A percentile compares a stretch with the other conserved stretches of the same genome.
Evolutionary conservation across 2,113 vertebrate genomes (phyloP).

Genomic region (Misgurnus anguillicaudatus): DNA sequence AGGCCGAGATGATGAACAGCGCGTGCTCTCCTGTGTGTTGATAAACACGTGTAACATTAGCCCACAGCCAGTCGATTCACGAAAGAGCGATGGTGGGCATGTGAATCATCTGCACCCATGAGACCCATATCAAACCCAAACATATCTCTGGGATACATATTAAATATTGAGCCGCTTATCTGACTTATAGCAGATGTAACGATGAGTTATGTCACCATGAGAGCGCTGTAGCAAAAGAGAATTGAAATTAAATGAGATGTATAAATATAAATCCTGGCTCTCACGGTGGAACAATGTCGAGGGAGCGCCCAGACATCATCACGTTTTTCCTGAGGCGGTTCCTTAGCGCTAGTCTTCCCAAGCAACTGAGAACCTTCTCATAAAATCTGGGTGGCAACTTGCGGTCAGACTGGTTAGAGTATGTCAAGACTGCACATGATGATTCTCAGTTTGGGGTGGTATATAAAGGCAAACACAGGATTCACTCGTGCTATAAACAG

Average conservation of each 20-base stretch:
- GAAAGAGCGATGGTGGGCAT: not conserved
- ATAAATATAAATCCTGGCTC: conserved; percentile 32
- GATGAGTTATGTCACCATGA: conserved; percentile 30
- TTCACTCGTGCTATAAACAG: no score
- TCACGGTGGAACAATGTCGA: not conserved
- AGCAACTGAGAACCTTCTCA: not conserved
- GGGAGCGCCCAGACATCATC: not conserved
- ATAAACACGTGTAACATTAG: not conserved
- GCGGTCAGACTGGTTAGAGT: no score
- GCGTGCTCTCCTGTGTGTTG: not conserved
- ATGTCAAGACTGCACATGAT: no score
- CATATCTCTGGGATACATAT: conserved; percentile 26
- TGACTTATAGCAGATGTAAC: conserved; percentile 21
- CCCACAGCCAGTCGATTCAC: not conserved
- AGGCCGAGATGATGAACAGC: conserved; percentile 47
- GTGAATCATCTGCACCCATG: not conserved
- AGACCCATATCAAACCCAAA: conserved; percentile 19
- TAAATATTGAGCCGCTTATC: conserved; percentile 35
- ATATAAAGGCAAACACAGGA: no score
- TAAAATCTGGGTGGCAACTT: not conserved
- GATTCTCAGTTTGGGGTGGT: no score
- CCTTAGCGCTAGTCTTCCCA: not conserved
- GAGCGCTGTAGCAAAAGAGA: conserved; percentile 2
- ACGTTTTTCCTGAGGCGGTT: not conserved
- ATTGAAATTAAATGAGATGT: conserved; percentile 35